Evolutionary conservation across 2,797 vertebrate genomes (phyloP), one percentile per base, ranked within the genome.

Genomic region (Pantherophis vulpinus): DNA sequence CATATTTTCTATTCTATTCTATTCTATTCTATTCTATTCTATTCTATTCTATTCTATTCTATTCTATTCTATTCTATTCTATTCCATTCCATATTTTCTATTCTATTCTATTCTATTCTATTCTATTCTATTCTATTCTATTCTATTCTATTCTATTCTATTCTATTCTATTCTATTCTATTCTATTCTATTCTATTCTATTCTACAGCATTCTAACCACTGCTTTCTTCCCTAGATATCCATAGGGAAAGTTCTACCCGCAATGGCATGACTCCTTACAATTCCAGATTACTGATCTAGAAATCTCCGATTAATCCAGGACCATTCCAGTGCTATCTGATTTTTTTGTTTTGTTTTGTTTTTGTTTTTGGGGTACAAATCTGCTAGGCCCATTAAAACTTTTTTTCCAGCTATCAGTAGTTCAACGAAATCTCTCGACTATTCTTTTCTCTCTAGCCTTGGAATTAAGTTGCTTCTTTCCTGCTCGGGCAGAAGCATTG

Each of bases 331-430:
- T 1, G 1, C n/a, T 0, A 32, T 18, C n/a, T 32, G n/a, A 2
- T 60, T 63, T 70, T n/a, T 66, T 66, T 5, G 4, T 37, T 37
- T 37, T 37, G 32, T 37, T 37, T 37, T 37, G 32, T 37, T 37
- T 37, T 37, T 37, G 32, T 37, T 37, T 37, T 37, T 37, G 32
- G 32, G 32, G 12, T n/a, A 66, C 66, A 32, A n/a, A 14, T 32
- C 66, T 3, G 14, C 66, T 29, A 63, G 54, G 10, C 25, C 37
- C 55, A 20, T n/a, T 3, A 23, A 93, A 92, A 91, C 23, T 95
- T 96, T 96, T 3, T 11, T 93, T 87, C 94, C 90, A 95, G 66
- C 37, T 93, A 95, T 95, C 93, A 91, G 89, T 93, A 94, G 91
- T 93, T 94, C 93, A 91, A 95, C 94, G 87, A 94, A 89, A 90